Percentiles rank a stretch among this genome's conserved stretches.
Evolutionary conservation across 2,113 vertebrate species (phyloP).

Genomic region (Syngnathus floridae): DNA sequence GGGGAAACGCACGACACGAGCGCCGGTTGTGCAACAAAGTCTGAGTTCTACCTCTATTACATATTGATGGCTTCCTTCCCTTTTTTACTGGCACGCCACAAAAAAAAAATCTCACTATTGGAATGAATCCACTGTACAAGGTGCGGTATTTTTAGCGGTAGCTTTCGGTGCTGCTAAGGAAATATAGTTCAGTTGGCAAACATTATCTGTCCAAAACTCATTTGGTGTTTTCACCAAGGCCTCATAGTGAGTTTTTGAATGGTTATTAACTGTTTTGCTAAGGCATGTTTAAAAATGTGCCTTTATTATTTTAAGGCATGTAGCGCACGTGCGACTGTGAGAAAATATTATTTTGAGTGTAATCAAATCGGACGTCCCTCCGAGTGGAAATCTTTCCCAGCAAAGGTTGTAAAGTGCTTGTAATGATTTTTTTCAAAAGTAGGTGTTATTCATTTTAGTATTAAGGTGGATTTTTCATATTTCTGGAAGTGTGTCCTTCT

Average conservation of each 20-base stretch:
- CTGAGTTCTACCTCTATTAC: not conserved
- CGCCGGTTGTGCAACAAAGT: constrained; percentile 2
- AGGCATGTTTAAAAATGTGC: no score
- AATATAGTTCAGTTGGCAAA: no score
- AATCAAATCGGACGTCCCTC: not conserved
- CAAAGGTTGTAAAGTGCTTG: not conserved
- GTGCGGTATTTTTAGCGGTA: not conserved
- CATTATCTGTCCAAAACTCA: no score
- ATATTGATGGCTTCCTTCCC: not conserved
- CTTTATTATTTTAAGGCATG: no score
- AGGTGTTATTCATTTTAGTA: not conserved
- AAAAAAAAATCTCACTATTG: not conserved
- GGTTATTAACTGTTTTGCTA: no score
- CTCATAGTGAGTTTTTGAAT: no score
- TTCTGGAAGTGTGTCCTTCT: not conserved
- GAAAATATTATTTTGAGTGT: not conserved
- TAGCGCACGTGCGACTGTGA: not conserved
- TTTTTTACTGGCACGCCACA: not conserved
- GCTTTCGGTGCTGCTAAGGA: not conserved
- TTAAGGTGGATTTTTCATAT: not conserved
- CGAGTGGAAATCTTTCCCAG: not conserved
- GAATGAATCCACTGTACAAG: not conserved
- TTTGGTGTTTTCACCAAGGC: no score
- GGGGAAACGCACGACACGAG: not conserved
- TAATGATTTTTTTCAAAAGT: not conserved